Evolutionary conservation across 2,113 vertebrate species (phyloP).

Genomic region (Vulpes vulpes): DNA sequence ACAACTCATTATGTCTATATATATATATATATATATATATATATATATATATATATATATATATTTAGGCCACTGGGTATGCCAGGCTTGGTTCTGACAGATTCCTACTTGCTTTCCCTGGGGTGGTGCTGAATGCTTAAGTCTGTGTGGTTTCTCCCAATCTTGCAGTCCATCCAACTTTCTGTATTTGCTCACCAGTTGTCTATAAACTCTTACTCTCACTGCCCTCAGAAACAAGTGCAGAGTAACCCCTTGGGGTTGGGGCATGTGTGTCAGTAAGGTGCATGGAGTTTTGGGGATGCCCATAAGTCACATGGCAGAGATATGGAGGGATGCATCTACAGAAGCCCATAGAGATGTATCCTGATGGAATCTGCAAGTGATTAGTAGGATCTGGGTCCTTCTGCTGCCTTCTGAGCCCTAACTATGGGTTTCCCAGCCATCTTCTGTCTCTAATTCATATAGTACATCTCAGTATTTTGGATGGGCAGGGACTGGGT

Average conservation of each 20-base stretch:
- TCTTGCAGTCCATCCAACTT: not conserved
- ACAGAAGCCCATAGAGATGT: not conserved
- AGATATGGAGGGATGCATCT: not conserved
- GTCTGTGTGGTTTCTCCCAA: not conserved
- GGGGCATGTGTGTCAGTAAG: not conserved
- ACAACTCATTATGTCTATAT: not conserved
- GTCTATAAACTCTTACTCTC: not conserved
- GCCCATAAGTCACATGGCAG: not conserved
- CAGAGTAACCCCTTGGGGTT: not conserved
- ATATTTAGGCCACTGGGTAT: not conserved
- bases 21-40: not conserved
- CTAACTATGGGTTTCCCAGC: not conserved
- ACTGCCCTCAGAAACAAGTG: not conserved
- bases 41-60: not conserved
- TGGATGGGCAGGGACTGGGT: not conserved
- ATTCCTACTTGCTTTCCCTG: not conserved
- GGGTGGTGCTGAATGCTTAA: not conserved
- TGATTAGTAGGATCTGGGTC: not conserved
- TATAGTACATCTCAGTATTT: not conserved
- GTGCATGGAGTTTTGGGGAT: not conserved
- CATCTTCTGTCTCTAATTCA: too few species aligned
- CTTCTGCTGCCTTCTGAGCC: not conserved
- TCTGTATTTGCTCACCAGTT: not conserved
- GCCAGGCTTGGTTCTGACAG: not conserved
- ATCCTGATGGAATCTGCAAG: not conserved